A percentile compares a stretch with the other conserved stretches of the same genome.
Evolutionary conservation across 2,888 invertebrate genomes (phyloP).

Genomic region (Melanostoma mellinum): DNA sequence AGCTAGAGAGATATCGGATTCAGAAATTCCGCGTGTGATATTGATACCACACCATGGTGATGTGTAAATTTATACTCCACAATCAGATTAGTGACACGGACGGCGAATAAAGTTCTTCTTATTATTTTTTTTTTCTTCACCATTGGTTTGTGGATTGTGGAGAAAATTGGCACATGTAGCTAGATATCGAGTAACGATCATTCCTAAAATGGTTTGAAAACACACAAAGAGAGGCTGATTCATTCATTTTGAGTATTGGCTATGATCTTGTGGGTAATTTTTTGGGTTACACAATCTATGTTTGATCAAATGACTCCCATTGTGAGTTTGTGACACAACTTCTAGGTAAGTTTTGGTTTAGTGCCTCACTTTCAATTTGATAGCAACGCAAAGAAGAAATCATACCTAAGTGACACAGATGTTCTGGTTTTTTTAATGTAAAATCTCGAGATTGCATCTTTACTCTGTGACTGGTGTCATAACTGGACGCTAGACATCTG

Average conservation of each 20-base stretch:
- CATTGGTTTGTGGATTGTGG: constrained; percentile 43
- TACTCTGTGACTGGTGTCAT: too few relatives aligned
- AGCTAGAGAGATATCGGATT: constrained; percentile 63
- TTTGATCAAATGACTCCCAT: too few relatives aligned
- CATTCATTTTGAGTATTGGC: not conserved
- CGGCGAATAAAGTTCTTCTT: constrained; percentile 13
- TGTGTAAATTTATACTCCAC: constrained; percentile 61
- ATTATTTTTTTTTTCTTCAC: constrained; percentile 9
- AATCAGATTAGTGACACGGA: constrained; percentile 44
- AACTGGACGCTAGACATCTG: too few relatives aligned
- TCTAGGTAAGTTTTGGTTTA: too few relatives aligned
- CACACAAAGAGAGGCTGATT: not conserved
- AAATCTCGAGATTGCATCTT: too few relatives aligned
- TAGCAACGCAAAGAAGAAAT: too few relatives aligned
- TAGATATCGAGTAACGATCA: constrained; percentile 68
- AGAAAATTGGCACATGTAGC: constrained; percentile 64
- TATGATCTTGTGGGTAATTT: not conserved
- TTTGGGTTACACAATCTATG: too few relatives aligned
- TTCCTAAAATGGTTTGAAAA: constrained; percentile 2
- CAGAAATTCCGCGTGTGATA: constrained; percentile 71
- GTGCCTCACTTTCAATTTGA: too few relatives aligned
- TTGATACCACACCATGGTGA: constrained; percentile 58
- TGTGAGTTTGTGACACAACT: too few relatives aligned
- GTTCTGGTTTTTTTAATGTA: too few relatives aligned
- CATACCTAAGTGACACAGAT: too few relatives aligned